These are phyloP conservation scores for Junco hyemalis DNA, from an alignment of 2,113 vertebrate genomes.

Conservation along the genomic window DNA sequence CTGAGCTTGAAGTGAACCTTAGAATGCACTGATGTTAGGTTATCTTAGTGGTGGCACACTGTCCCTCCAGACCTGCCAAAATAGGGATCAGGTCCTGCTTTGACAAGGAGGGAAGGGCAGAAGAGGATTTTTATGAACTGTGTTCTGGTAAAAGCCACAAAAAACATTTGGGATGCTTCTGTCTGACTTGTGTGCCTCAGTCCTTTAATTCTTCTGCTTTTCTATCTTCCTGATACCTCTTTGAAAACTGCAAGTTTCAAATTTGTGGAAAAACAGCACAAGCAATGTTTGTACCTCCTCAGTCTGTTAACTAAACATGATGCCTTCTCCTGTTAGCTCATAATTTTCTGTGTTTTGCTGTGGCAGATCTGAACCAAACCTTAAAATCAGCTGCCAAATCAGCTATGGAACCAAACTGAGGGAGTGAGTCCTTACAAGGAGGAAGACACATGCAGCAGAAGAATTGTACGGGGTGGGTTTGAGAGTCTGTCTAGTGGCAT, in stretches of 20 bases:
- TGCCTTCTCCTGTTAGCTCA: background rate
- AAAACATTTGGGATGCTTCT: background rate
- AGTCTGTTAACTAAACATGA: background rate
- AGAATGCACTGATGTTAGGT: background rate
- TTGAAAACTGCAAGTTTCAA: background rate
- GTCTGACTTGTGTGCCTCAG: background rate
- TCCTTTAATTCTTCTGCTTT: background rate
- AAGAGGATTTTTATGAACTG: background rate
- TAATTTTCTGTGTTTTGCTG: background rate
- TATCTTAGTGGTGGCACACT: background rate
- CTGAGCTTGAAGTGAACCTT: background rate
- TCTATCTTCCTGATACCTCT: background rate
- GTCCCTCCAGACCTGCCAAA: background rate
- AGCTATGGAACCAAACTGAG: background rate
- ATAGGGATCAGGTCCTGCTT: background rate
- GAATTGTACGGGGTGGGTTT: background rate
- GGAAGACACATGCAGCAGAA: background rate
- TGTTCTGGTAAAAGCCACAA: background rate
- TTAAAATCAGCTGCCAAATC: background rate
- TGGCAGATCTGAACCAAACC: background rate
- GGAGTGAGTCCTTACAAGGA: rapidly evolving
- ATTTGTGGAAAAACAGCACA: background rate
- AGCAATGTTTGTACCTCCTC: background rate
- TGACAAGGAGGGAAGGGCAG: background rate
- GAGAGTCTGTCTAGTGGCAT: background rate